Percentiles rank a stretch among this genome's conserved stretches.
Conservation (phyloP, 2,888 invertebrate species). For the Nomada ferruginata region DNA sequence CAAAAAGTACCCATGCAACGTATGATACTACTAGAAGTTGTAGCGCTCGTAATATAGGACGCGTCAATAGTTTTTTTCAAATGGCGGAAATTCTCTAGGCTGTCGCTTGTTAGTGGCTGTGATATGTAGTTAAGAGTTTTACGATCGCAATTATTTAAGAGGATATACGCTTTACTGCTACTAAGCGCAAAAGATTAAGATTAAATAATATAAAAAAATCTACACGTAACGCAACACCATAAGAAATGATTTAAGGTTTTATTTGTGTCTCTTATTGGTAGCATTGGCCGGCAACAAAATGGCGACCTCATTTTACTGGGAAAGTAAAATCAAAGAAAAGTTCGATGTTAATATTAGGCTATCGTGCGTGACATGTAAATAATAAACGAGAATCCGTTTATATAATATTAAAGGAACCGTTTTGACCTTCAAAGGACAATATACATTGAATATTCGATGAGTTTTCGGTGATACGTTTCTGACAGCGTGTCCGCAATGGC, state of each 20-base stretch:
- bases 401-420: constrained; percentile 42
- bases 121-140: neutral
- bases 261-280: constrained; percentile 52
- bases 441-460: constrained; percentile 67
- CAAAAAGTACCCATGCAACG: constrained; percentile 48
- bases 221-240: neutral
- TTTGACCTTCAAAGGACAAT: constrained; percentile 24
- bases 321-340: constrained; percentile 65
- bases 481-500: constrained; percentile 82
- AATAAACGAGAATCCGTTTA: constrained; percentile 47
- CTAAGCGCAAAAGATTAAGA: neutral
- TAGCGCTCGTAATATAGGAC: constrained; percentile 35
- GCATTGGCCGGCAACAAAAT: constrained; percentile 72
- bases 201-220: neutral
- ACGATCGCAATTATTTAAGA: neutral
- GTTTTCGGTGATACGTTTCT: constrained; percentile 80
- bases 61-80: constrained; percentile 30
- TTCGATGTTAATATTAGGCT: constrained; percentile 52
- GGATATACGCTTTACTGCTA: neutral
- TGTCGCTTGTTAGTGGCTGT: neutral
- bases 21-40: constrained; percentile 11
- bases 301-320: constrained; percentile 67
- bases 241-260: neutral
- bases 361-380: constrained; percentile 73
- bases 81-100: constrained; percentile 46